A percentile compares a stretch with the other conserved stretches of the same genome.
phyloP scores from a whole-genome alignment of 2,113 vertebrate genomes.

The Odontophorus gujanensis region DNA sequence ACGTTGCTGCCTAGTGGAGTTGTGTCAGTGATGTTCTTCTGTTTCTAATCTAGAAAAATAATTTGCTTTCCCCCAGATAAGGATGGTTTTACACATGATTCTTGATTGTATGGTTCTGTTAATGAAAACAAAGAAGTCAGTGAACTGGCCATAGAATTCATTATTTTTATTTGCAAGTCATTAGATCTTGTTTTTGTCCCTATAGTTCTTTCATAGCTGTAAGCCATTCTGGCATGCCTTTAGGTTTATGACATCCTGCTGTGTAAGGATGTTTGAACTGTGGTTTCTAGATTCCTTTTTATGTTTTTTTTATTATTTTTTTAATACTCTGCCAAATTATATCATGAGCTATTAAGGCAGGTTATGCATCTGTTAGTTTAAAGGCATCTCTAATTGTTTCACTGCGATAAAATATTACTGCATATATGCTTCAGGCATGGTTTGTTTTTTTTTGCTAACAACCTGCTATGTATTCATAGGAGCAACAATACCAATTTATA shows the following conservation, averaged over 20 bases:
- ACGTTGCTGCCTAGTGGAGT: background rate
- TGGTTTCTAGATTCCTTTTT: slow-evolving; percentile 72
- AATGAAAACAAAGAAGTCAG: slow-evolving; percentile 51
- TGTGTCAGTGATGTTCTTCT: background rate
- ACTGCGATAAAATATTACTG: slow-evolving; percentile 66
- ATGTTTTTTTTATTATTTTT: background rate
- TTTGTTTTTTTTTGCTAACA: slow-evolving; percentile 61
- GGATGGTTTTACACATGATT: background rate
- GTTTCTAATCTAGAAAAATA: background rate
- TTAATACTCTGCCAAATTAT: slow-evolving; percentile 68
- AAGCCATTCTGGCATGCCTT: slow-evolving; percentile 68
- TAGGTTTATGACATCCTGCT: slow-evolving; percentile 75
- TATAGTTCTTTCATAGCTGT: slow-evolving; percentile 45
- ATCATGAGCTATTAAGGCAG: slow-evolving; percentile 69
- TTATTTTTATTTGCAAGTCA: slow-evolving; percentile 71
- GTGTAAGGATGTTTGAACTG: slow-evolving; percentile 69
- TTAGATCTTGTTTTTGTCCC: slow-evolving; percentile 63
- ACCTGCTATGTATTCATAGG: slow-evolving; percentile 67
- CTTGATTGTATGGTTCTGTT: background rate
- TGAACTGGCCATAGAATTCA: slow-evolving; percentile 60
- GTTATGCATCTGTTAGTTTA: slow-evolving; percentile 70
- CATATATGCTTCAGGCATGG: slow-evolving; percentile 57
- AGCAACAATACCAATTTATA: slow-evolving; percentile 64
- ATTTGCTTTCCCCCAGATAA: background rate
- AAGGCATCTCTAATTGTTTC: slow-evolving; percentile 75